Evolutionary conservation across 2,888 invertebrate genomes (phyloP).

Genomic region (Aethes cnicana): DNA sequence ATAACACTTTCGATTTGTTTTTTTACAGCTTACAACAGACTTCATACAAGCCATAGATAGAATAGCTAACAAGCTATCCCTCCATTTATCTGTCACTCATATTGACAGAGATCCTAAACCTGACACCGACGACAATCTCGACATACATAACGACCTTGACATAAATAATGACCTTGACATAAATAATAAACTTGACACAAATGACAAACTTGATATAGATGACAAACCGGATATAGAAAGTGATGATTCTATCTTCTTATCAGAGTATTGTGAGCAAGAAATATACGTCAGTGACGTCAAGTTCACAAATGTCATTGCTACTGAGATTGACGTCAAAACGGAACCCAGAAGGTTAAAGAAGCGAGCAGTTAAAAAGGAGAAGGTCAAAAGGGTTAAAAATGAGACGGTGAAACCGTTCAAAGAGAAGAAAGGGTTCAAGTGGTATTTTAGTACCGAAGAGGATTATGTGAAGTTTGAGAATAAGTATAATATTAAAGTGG

Average conservation of each 20-base stretch:
- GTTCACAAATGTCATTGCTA: constrained; percentile 10
- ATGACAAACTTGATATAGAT: background rate
- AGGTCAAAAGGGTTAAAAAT: background rate
- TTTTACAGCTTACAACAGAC: constrained; percentile 33
- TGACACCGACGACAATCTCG: constrained; percentile 1
- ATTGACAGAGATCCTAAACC: constrained; percentile 11
- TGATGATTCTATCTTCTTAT: constrained; percentile 19
- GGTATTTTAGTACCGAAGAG: constrained; percentile 31
- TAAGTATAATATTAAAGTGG: constrained; percentile 31
- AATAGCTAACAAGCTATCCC: constrained; percentile 20
- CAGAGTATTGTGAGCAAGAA: constrained; percentile 21
- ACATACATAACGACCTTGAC: background rate
- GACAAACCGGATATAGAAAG: constrained; percentile 17
- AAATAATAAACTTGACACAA: constrained; percentile 4
- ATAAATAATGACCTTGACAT: constrained; percentile 24
- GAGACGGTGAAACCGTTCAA: constrained; percentile 12
- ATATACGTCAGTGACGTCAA: constrained; percentile 26
- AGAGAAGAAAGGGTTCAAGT: constrained; percentile 25
- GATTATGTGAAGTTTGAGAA: constrained; percentile 32
- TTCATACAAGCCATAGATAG: constrained; percentile 31
- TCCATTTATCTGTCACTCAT: constrained; percentile 20
- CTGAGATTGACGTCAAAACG: constrained; percentile 24
- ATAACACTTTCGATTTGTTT: background rate
- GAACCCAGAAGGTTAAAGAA: constrained; percentile 13
- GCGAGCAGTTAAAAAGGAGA: no score